Base-by-base conservation (phyloP, 2,113 vertebrate species). In the Trematomus loennbergii region DNA sequence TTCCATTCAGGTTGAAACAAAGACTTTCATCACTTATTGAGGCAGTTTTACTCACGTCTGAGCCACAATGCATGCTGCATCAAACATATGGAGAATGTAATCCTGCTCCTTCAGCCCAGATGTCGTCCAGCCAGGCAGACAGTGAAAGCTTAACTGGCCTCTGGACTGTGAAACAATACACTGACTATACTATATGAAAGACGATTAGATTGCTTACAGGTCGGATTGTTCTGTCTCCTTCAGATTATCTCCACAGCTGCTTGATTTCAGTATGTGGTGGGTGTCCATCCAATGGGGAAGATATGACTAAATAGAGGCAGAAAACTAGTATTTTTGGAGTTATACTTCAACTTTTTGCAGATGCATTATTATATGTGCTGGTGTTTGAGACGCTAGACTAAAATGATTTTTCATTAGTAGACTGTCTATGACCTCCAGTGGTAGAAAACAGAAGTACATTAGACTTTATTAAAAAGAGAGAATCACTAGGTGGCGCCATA, bases 401-500 rank as follows among this genome's bases (percentile, higher is more conserved):
- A 4, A 40, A 12, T 2, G 25, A 54, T 55, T 55, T 22, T 67
- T 29, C 16, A 60, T 58, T 17, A 57, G 13, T 11, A 73, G 59
- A 65, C 3, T 48, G 45, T 55, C 22, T 22, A 0, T 75, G 77
- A 84, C 87, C 89, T 84, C 92, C 36, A 86, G 82, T 82, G 90
- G 83, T 74, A 3, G 72, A 63, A 7, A 6, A 22, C 5, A 18
- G 58, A 54, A 70, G n/a, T 89, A 75, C 85, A 85, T 12, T 40
- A 75, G 5, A 59, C 2, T 6, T 10, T 18, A 2, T 9, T 33
- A 5, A n/a, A 43, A 40, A 1, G 0, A 53, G 2, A 75, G 3
- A 12, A 16, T 3, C 91, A 76, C 67, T 67, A 88, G 89, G 77
- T 84, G 92, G 90, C 62, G 72, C 75, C 62, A 85, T 53, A 75